Conservation (phyloP, 2,888 invertebrate species). For the Salpingus planirostris region DNA sequence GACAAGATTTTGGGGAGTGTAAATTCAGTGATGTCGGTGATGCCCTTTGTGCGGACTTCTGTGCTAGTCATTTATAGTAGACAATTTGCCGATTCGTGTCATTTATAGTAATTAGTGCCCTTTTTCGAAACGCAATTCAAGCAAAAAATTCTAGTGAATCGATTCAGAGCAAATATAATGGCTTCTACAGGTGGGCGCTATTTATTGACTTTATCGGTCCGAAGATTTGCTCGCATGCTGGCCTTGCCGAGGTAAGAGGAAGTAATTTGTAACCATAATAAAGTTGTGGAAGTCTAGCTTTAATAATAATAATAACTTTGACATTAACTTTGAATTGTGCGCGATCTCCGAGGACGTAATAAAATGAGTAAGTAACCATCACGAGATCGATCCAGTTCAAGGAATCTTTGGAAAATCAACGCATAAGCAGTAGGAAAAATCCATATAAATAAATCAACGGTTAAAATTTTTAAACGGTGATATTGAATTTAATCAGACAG, state of each 20-base stretch:
- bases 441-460: no score
- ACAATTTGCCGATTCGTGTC: conserved; percentile 5
- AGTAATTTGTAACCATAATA: no score
- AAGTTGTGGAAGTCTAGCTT: no score
- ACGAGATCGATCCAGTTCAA: no score
- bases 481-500: no score
- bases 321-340: conserved; percentile 13
- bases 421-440: not conserved
- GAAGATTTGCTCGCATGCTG: conserved; percentile 33
- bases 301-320: conserved; percentile 19
- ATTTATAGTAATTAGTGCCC: conserved; percentile 10
- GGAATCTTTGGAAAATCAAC: no score
- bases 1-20: no score
- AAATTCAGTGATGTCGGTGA: no score
- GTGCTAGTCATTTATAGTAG: conserved; percentile 8
- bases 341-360: not conserved
- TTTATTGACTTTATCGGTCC: conserved; percentile 25
- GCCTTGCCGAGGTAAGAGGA: conserved; percentile 37
- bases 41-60: conserved; percentile 5
- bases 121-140: not conserved
- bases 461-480: no score
- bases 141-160: not conserved
- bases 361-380: no score
- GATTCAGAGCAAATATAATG: conserved; percentile 15
- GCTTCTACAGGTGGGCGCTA: conserved; percentile 22